Conservation (phyloP, 2,113 vertebrate species). For the Lipotes vexillifer region DNA sequence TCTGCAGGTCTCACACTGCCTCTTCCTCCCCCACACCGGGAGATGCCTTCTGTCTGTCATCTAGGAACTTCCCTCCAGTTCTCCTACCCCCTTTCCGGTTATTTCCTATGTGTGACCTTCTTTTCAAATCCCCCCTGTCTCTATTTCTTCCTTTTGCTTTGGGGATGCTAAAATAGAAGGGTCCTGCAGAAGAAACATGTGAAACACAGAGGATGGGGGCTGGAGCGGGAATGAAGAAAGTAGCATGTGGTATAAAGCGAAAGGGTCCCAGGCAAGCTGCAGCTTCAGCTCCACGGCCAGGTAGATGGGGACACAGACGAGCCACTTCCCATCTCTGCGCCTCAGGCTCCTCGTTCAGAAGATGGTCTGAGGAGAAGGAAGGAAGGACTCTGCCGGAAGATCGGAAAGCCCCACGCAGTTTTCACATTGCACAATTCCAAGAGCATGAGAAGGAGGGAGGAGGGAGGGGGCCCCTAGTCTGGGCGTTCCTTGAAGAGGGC, state of each 20-base stretch:
- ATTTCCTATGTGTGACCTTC: background rate
- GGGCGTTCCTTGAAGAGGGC: background rate
- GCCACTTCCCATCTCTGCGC: background rate
- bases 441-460: background rate
- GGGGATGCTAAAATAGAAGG: background rate
- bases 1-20: background rate
- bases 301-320: accelerated
- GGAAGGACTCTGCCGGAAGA: background rate
- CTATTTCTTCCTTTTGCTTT: background rate
- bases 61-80: background rate
- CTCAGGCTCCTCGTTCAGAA: background rate
- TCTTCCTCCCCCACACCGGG: background rate
- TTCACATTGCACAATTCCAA: background rate
- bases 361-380: background rate
- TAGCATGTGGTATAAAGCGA: accelerated
- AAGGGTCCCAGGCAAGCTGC: background rate
- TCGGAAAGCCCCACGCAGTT: accelerated
- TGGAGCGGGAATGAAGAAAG: background rate
- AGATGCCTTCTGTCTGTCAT: background rate
- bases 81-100: background rate
- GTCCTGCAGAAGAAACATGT: background rate
- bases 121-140: background rate
- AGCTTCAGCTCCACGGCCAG: background rate
- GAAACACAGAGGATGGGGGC: accelerated
- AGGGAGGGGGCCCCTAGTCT: background rate